Evolutionary conservation across 2,797 vertebrate genomes (phyloP).

Genomic region (Gallirallus australis): DNA sequence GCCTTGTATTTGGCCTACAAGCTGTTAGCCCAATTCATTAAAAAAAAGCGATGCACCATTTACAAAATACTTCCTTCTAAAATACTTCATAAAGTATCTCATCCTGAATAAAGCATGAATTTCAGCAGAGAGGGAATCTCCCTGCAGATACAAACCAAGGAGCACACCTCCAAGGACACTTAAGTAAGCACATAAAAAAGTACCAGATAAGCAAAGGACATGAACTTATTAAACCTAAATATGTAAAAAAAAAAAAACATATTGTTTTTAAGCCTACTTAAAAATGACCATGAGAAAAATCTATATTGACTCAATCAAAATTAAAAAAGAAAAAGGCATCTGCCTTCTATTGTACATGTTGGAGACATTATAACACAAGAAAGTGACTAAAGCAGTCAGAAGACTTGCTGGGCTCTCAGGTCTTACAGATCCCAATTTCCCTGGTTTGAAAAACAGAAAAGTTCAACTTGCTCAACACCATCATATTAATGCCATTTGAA

Average conservation of each 20-base stretch:
- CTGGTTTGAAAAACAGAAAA: neutral
- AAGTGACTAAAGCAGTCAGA: neutral
- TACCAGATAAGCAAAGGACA: neutral
- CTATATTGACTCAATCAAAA: neutral
- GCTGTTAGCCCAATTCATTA: constrained; percentile 67
- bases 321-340: neutral
- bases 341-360: neutral
- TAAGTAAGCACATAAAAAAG: neutral
- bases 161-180: neutral
- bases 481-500: neutral
- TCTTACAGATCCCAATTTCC: neutral
- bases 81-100: constrained; percentile 46
- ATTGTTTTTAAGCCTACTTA: neutral
- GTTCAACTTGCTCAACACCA: neutral
- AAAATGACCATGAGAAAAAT: neutral
- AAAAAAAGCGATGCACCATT: constrained; percentile 58
- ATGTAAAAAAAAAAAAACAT: neutral
- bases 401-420: neutral
- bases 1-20: constrained; percentile 64
- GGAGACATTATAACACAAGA: neutral
- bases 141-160: neutral
- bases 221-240: neutral
- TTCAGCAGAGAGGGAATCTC: neutral
- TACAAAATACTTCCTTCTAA: constrained; percentile 19
- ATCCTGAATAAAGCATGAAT: neutral